These are phyloP conservation scores for Drosophila sp. DNA, from an alignment of 1,140 invertebrate genomes.

Conservation along the genomic window DNA sequence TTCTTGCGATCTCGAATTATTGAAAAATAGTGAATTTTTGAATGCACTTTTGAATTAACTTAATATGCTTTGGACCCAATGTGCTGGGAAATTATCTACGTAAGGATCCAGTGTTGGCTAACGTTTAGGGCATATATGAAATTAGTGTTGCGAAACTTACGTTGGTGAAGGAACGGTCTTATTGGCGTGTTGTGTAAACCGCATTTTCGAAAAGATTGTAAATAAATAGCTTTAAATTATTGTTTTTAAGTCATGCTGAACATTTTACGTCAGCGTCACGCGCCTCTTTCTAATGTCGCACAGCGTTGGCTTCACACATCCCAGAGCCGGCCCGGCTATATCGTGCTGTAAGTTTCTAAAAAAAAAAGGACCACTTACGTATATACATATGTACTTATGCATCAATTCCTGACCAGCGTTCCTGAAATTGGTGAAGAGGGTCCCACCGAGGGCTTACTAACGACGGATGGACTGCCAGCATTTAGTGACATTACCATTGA, in stretches of 20 bases:
- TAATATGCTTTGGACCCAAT: too few species aligned
- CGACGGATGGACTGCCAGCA: slow-evolving; percentile 89
- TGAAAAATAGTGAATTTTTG: too few species aligned
- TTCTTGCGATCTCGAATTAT: too few species aligned
- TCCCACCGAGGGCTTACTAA: slow-evolving; percentile 88
- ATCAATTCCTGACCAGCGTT: slow-evolving; percentile 85
- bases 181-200: slow-evolving; percentile 10
- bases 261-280: slow-evolving; percentile 56
- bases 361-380: neutral
- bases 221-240: slow-evolving; percentile 20
- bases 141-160: too few species aligned
- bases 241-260: slow-evolving; percentile 59
- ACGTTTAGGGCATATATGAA: too few species aligned
- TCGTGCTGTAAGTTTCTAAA: slow-evolving; percentile 70
- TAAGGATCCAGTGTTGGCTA: too few species aligned
- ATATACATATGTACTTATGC: neutral
- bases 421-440: slow-evolving; percentile 95
- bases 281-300: slow-evolving; percentile 33
- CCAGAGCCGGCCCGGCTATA: slow-evolving; percentile 62
- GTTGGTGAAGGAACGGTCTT: too few species aligned
- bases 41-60: too few species aligned
- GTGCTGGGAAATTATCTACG: too few species aligned
- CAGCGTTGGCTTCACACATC: slow-evolving; percentile 60
- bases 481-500: slow-evolving; percentile 92
- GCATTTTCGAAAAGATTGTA: neutral